phyloP scores from a whole-genome alignment of 2,113 vertebrate species.

The Rhinogobius similis region DNA sequence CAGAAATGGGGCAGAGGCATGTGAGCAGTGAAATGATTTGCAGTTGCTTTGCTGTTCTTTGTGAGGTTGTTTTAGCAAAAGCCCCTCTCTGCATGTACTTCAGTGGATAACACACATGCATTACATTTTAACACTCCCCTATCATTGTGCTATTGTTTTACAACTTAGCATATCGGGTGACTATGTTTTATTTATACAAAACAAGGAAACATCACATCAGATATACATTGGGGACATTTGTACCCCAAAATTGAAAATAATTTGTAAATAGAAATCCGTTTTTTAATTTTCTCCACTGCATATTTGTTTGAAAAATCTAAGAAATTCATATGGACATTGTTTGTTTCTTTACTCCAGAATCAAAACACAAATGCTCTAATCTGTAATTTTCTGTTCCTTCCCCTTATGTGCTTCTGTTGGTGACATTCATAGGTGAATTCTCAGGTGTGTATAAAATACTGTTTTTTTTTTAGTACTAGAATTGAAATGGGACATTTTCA shows the following conservation, averaged over 20 bases:
- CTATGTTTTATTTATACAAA: not conserved
- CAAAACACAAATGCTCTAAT: not conserved
- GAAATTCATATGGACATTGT: not conserved
- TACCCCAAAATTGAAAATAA: not conserved
- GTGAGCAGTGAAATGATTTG: constrained; percentile 1
- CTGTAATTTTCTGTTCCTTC: constrained; percentile 79
- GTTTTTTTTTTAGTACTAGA: constrained; percentile 44
- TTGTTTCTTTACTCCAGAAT: not conserved
- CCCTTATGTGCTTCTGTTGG: constrained; percentile 86
- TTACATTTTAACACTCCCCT: constrained; percentile 23
- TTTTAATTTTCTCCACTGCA: too few relatives aligned
- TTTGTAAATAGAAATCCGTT: too few relatives aligned
- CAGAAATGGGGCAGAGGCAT: constrained; percentile 15
- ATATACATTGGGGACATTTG: not conserved
- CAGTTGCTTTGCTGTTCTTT: constrained; percentile 35
- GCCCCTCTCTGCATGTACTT: constrained; percentile 62
- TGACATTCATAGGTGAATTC: constrained; percentile 93
- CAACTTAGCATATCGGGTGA: not conserved
- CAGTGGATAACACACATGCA: constrained; percentile 25
- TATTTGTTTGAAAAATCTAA: not conserved
- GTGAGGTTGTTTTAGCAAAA: constrained; percentile 39
- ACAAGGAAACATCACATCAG: not conserved
- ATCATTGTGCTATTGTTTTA: not conserved
- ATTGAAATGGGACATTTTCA: not conserved
- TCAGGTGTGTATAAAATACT: constrained; percentile 96